These are phyloP conservation scores for Bellardia pandia DNA, from an alignment of 2,888 invertebrate species.

Conservation along the genomic window DNA sequence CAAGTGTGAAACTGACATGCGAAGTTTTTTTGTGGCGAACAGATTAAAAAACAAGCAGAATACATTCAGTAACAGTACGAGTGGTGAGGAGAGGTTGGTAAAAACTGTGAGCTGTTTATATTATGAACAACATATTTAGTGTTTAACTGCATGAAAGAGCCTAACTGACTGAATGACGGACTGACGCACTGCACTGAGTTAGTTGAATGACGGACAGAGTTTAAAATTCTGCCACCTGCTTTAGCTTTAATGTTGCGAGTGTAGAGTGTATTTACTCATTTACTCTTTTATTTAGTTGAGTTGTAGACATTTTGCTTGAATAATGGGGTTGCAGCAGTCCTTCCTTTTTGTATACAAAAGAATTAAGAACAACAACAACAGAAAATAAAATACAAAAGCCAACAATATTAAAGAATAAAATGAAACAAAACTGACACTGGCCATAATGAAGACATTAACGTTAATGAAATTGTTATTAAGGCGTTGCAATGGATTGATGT, in stretches of 20 bases:
- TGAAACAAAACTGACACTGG: constrained; percentile 80
- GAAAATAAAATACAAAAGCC: not conserved
- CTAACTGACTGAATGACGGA: constrained; percentile 6
- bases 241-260: constrained; percentile 55
- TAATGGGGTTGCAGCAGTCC: constrained; percentile 55
- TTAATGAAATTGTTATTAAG: constrained; percentile 84
- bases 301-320: constrained; percentile 62
- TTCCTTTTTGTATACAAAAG: constrained; percentile 48
- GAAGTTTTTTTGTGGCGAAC: constrained; percentile 46
- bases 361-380: not conserved
- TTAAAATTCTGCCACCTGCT: constrained; percentile 63
- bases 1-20: constrained; percentile 75
- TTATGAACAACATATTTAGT: constrained; percentile 65
- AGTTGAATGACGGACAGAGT: constrained; percentile 27
- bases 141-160: not conserved
- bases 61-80: constrained; percentile 29
- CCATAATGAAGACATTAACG: constrained; percentile 84
- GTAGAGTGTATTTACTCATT: constrained; percentile 45
- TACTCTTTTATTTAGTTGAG: constrained; percentile 42
- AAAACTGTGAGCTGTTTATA: constrained; percentile 51
- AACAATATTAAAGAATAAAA: constrained; percentile 33
- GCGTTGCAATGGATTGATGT: constrained; percentile 77
- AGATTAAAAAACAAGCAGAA: constrained; percentile 32
- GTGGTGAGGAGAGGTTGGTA: not conserved
- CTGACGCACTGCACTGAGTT: constrained; percentile 4